phyloP scores from a whole-genome alignment of 2,113 vertebrate genomes.

The Aviceda subcristata region DNA sequence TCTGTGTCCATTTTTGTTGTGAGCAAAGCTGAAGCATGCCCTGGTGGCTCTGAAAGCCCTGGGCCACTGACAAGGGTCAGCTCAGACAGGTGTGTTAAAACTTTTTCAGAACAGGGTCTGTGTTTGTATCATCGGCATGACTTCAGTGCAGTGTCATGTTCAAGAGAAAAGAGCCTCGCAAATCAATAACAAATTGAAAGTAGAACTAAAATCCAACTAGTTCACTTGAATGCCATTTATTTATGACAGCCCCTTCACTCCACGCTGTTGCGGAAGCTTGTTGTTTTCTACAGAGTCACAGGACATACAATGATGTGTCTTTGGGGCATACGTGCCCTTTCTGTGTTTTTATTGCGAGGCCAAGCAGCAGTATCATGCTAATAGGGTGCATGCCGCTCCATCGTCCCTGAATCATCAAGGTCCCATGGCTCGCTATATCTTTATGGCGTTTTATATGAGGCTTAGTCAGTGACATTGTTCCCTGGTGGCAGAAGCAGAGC shows the following conservation, averaged over 20 bases:
- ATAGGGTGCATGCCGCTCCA: neutral
- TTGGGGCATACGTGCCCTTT: neutral
- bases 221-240: neutral
- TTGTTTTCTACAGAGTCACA: neutral
- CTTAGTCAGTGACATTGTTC: neutral
- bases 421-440: neutral
- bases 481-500: neutral
- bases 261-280: neutral
- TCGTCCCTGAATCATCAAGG: neutral
- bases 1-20: neutral
- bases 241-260: neutral
- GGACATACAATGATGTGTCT: neutral
- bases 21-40: neutral
- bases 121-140: fast-evolving
- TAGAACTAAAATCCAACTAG: neutral
- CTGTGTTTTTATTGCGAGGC: neutral
- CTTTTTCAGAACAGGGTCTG: neutral
- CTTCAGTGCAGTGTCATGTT: fast-evolving
- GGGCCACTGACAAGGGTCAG: neutral
- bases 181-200: neutral
- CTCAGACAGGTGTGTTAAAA: neutral
- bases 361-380: neutral
- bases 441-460: neutral
- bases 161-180: neutral
- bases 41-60: neutral